Evolutionary conservation across 35 echinoderm and acorn worm genomes (phyloP).

Genomic region (Nesometra sesokonis): DNA sequence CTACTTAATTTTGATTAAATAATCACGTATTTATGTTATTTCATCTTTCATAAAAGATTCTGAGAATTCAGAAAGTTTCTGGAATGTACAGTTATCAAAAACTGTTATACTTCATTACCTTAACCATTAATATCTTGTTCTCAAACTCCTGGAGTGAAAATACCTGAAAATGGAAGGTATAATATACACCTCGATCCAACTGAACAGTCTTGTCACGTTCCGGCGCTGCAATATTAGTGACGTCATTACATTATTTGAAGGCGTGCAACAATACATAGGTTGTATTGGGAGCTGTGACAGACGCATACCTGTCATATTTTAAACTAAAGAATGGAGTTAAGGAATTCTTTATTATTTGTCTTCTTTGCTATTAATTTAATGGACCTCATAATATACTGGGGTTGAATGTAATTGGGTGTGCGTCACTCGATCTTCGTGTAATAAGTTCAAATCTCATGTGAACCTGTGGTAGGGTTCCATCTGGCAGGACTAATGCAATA

Average conservation of each 20-base stretch:
- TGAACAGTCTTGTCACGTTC: background rate
- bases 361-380: background rate
- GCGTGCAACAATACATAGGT: background rate
- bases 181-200: background rate
- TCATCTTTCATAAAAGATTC: too few relatives aligned
- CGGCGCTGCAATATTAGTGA: background rate
- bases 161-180: background rate
- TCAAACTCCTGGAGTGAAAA: background rate
- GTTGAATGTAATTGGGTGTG: background rate
- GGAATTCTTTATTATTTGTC: background rate
- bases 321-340: background rate
- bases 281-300: background rate
- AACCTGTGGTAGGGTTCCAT: too few relatives aligned
- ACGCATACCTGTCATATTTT: background rate
- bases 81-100: background rate
- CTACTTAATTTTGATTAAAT: too few relatives aligned
- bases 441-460: too few relatives aligned
- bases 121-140: background rate
- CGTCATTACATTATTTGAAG: background rate
- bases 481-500: too few relatives aligned
- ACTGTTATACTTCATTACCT: background rate
- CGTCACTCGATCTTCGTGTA: too few relatives aligned
- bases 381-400: background rate
- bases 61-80: too few relatives aligned
- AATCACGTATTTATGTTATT: too few relatives aligned